Conservation (phyloP, 2,888 invertebrate genomes). For the Petrophora chlorosata region DNA sequence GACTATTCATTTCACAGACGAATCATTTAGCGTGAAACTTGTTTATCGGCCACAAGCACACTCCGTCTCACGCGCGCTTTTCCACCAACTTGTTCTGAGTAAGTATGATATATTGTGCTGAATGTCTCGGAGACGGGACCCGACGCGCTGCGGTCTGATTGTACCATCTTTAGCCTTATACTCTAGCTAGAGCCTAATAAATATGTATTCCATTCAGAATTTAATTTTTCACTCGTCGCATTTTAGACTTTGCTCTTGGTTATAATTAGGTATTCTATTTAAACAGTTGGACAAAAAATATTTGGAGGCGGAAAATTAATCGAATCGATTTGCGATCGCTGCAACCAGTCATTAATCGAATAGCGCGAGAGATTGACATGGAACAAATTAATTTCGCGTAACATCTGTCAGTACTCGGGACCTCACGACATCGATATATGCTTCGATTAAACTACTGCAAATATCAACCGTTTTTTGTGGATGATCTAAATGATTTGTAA, state of each 20-base stretch:
- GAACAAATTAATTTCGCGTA: slow-evolving; percentile 55
- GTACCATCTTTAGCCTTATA: no score
- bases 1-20: no score
- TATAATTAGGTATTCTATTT: no score
- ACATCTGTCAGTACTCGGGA: slow-evolving; percentile 33
- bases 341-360: slow-evolving; percentile 10
- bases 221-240: no score
- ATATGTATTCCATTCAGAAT: no score
- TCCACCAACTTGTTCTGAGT: slow-evolving; percentile 54
- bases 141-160: slow-evolving; percentile 12
- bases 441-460: no score
- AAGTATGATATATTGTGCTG: slow-evolving; percentile 68
- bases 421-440: background rate
- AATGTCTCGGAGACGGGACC: slow-evolving; percentile 34
- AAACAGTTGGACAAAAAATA: no score
- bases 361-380: slow-evolving; percentile 47
- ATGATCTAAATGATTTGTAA: no score
- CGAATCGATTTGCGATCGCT: slow-evolving; percentile 2
- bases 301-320: background rate
- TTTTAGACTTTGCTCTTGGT: no score
- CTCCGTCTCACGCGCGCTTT: slow-evolving; percentile 44
- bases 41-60: slow-evolving; percentile 62
- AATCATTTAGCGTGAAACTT: slow-evolving; percentile 36
- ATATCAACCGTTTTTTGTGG: no score
- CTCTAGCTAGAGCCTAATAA: no score